Evolutionary conservation across 2,797 vertebrate genomes (phyloP), one percentile per base, ranked within the genome.

Genomic region (Paguma larvata): DNA sequence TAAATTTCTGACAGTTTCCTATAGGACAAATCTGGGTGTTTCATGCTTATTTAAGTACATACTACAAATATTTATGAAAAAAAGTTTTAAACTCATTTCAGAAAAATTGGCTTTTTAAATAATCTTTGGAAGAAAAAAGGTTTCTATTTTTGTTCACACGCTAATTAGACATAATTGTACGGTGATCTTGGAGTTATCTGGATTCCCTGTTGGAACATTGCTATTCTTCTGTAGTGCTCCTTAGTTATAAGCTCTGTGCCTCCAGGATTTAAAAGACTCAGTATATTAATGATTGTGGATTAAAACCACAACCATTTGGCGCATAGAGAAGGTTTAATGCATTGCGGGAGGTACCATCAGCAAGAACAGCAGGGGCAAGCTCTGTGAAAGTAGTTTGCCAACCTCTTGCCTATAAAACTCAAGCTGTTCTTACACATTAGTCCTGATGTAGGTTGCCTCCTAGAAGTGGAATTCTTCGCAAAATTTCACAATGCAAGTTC

Each of bases 391-490:
- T 48, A 83, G 82, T 83, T 96, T 88, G n/a, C 48, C 77, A 94
- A 72, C 12, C 12, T 68, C 78, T 92, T 92, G 80, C 38, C 80
- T 83, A 73, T 97, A 95, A 97, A 95, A 91, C 41, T 96, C 88
- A 95, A 95, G 89, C 91, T 97, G 94, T 96, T 97, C 67, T 97
- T 97, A 91, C 84, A 95, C 65, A 91, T 91, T 96, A 97, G 59
- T 84, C 65, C n/a, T 90, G 9, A 86, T 83, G 70, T 89, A 73
- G 32, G 32, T 75, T 93, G 27, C 10, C 38, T 78, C 94, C 93
- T 80, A 85, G 59, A 93, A 95, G 14, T 30, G 16, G 32, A 87
- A 87, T 75, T 88, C 30, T 97, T 85, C 88, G 63, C 25, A 95
- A 95, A 95, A 83, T 93, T 93, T 80, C 25, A 32, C 38, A 41